Percentiles rank a stretch among this genome's conserved stretches.
These are phyloP conservation scores for Frieseomelitta varia DNA, from an alignment of 1,140 invertebrate genomes.

Conservation along the genomic window DNA sequence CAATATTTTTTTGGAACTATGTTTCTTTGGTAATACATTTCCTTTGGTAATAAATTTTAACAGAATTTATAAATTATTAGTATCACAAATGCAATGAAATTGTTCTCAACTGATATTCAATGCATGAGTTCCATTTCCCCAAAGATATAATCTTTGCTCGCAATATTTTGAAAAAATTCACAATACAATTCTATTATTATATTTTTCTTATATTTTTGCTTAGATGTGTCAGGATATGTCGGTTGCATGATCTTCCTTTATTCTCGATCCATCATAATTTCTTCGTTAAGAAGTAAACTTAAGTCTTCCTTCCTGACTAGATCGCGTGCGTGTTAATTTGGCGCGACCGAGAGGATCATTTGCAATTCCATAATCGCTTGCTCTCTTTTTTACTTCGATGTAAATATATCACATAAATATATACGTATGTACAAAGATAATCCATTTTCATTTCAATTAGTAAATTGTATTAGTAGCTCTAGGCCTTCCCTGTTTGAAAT, in stretches of 20 bases:
- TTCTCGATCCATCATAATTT: slow-evolving; percentile 46
- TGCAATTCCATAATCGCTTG: slow-evolving; percentile 6
- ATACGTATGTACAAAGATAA: not conserved
- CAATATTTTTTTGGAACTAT: too few relatives aligned
- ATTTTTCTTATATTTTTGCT: not conserved
- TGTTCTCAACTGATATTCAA: not conserved
- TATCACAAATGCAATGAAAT: not conserved
- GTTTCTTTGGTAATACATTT: slow-evolving; percentile 43
- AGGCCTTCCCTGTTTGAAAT: slow-evolving; percentile 44
- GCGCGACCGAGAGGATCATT: not conserved
- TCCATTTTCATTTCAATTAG: slow-evolving; percentile 12
- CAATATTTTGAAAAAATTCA: not conserved
- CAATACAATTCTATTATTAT: not conserved
- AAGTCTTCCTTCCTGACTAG: slow-evolving; percentile 49
- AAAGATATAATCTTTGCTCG: not conserved
- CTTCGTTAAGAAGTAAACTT: slow-evolving; percentile 5
- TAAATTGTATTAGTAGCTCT: slow-evolving; percentile 50
- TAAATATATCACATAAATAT: not conserved
- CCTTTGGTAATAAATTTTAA: slow-evolving; percentile 3
- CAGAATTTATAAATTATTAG: not conserved
- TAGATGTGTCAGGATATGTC: not conserved
- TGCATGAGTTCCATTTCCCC: not conserved
- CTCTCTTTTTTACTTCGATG: not conserved
- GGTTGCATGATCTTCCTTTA: slow-evolving; percentile 15
- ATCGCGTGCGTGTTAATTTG: not conserved